Base-by-base conservation (phyloP, 2,797 vertebrate genomes). In the Lutjanus argentimaculatus region DNA sequence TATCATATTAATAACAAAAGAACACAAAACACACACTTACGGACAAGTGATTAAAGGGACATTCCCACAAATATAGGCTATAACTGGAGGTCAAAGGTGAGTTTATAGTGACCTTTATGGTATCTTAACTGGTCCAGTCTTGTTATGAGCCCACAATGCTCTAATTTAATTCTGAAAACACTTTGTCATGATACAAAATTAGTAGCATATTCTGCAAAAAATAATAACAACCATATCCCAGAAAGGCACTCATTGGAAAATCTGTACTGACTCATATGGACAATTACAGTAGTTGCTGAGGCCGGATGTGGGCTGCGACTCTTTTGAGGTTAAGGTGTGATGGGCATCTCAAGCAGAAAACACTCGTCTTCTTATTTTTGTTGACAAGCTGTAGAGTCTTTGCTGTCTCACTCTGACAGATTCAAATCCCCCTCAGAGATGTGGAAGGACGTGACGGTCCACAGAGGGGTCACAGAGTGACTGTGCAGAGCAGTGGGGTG, bases 381-480 rank as follows among this genome's bases (percentile, higher is more conserved):
- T 8, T 64, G 67, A 75, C 51, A 79, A 7, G 30, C 46, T 49
- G 21, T 1, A 6, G 45, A 68, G 25, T 43, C 4, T 65, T 48
- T 64, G 21, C 59, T 21, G 69, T 73, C 65, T 73, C 53, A 1
- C 6, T 21, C 53, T 77, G 82, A 80, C 66, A 25, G 74, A 70
- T 43, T 22, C 8, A 21, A 58, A 70, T 58, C 56, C 59, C 63
- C 55, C 61, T 42, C 13, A 6, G 75, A 73, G 70, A 57, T 30
- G 11, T 1, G 3, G 8, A 43, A 52, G 76, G 79, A 76, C 1
- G 72, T 69, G 81, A 43, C 61, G 0, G 80, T 10, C 67, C 71
- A 1, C 0, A 45, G 48, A 36, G 71, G 73, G 88, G 86, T 86
- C 86, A 90, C 17, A 63, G n/a, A 63, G 79, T 78, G 84, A 84